A percentile compares a stretch with the other conserved stretches of the same genome.
These are phyloP conservation scores for Rhagium mordax DNA, from an alignment of 2,888 invertebrate genomes.

Conservation along the genomic window DNA sequence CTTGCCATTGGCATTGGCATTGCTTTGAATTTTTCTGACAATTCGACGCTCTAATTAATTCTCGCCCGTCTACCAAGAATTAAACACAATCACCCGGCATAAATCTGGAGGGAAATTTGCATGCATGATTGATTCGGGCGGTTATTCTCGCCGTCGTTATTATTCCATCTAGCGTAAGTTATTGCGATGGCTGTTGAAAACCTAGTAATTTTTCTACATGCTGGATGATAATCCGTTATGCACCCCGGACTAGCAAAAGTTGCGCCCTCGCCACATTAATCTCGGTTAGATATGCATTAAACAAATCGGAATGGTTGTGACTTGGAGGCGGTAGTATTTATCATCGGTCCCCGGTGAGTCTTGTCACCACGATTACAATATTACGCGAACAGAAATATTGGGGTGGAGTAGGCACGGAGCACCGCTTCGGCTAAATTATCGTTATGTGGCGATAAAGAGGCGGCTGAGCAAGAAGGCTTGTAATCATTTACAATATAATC, in stretches of 20 bases:
- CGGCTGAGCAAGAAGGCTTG: not conserved
- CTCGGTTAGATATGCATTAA: conserved; percentile 68
- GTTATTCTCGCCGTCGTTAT: conserved; percentile 36
- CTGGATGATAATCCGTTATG: conserved; percentile 54
- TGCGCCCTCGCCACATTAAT: conserved; percentile 65
- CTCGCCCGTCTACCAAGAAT: not conserved
- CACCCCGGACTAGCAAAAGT: conserved; percentile 54
- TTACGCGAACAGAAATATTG: not conserved
- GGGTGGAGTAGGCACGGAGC: not conserved
- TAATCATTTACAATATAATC: not conserved
- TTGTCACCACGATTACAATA: conserved; percentile 47
- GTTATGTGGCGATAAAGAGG: not conserved
- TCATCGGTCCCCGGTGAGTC: conserved; percentile 45
- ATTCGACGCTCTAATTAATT: not conserved
- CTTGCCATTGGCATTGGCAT: too few relatives aligned
- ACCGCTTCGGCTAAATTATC: not conserved
- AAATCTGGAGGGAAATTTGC: conserved; percentile 39
- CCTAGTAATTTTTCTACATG: conserved; percentile 10
- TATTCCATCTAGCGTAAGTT: conserved; percentile 47
- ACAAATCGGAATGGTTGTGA: conserved; percentile 63
- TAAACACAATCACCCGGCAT: conserved; percentile 13
- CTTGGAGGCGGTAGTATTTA: conserved; percentile 57
- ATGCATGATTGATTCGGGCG: conserved; percentile 44
- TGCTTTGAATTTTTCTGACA: not conserved
- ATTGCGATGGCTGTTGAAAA: conserved; percentile 39